Conservation (phyloP, 2,888 invertebrate genomes). For the Heliothis peltigera region DNA sequence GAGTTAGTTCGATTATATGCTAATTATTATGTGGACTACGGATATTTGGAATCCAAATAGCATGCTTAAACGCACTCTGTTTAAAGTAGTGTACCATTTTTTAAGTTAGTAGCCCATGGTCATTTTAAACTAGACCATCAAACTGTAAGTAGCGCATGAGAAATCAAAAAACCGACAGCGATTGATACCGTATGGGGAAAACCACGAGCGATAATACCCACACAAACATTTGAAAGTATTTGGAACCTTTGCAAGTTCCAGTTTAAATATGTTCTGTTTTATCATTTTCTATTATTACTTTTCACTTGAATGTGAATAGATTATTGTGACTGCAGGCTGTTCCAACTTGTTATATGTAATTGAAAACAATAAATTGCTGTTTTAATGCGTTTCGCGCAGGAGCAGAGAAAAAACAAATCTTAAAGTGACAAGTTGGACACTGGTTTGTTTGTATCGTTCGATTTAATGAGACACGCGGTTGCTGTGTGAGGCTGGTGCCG, state of each 20-base stretch:
- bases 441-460: constrained; percentile 62
- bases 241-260: constrained; percentile 3
- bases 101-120: constrained; percentile 26
- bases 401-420: constrained; percentile 47
- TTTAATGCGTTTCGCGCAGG: constrained; percentile 32
- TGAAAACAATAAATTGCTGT: constrained; percentile 50
- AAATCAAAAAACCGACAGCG: constrained; percentile 36
- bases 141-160: constrained; percentile 39
- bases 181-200: constrained; percentile 35
- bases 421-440: constrained; percentile 64
- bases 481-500: constrained; percentile 49
- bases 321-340: constrained; percentile 35
- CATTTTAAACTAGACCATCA: constrained; percentile 35
- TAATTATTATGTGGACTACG: constrained; percentile 2
- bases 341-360: constrained; percentile 33
- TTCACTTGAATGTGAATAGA: constrained; percentile 17
- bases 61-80: constrained; percentile 15
- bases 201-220: constrained; percentile 32
- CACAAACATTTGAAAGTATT: constrained; percentile 19
- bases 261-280: not conserved
- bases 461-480: constrained; percentile 66
- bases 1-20: constrained; percentile 4
- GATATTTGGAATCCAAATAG: constrained; percentile 11
- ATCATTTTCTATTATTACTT: constrained; percentile 2
- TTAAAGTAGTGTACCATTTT: constrained; percentile 29